These are phyloP conservation scores for Malurus melanocephalus DNA, from an alignment of 2,113 vertebrate species.

Conservation along the genomic window DNA sequence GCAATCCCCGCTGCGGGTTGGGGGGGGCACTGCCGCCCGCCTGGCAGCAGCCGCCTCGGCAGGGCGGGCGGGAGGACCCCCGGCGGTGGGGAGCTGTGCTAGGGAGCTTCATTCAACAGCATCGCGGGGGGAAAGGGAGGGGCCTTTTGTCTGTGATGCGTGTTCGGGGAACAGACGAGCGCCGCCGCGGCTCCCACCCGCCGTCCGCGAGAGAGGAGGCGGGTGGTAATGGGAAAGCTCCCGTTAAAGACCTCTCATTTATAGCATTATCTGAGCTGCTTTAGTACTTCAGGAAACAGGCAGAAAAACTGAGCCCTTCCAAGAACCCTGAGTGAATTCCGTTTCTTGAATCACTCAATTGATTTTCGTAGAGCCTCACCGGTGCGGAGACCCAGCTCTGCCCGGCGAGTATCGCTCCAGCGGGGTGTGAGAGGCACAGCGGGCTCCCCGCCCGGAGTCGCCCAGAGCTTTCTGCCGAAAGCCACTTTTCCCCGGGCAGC, in stretches of 20 bases:
- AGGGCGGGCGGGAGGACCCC: background rate
- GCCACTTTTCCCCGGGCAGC: background rate
- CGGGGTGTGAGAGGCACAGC: background rate
- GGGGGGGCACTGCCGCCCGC: background rate
- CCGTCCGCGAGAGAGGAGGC: background rate
- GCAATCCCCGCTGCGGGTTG: background rate
- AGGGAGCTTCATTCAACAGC: background rate
- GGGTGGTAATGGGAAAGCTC: background rate
- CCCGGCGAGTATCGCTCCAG: background rate
- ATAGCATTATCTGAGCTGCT: background rate
- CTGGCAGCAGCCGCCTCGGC: background rate
- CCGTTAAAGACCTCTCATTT: background rate
- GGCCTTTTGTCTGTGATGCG: constrained; percentile 17
- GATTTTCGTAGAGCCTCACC: background rate
- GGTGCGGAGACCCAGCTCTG: background rate
- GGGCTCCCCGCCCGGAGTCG: background rate
- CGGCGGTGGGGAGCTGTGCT: background rate
- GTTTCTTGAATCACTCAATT: background rate
- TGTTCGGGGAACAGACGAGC: background rate
- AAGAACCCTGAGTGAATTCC: background rate
- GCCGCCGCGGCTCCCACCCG: background rate
- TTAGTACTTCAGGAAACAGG: background rate
- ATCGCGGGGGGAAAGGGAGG: background rate
- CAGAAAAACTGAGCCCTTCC: background rate
- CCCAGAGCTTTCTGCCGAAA: background rate